Percentiles rank a stretch among this genome's conserved stretches.
phyloP scores from a whole-genome alignment of 2,888 invertebrate genomes.

The Metalampra italica region DNA sequence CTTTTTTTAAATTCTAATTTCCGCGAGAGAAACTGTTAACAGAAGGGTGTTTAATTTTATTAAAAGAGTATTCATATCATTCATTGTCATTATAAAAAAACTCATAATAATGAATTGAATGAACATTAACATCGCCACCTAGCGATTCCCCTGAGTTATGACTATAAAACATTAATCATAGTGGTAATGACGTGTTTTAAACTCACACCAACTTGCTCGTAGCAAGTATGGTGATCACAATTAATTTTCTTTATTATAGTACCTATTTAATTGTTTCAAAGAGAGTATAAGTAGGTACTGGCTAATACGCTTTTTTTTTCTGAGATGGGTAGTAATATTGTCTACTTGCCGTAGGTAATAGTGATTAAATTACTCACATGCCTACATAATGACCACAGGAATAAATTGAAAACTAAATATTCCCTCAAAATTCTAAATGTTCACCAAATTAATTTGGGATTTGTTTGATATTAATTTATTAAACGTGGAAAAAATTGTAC shows the following conservation, averaged over 20 bases:
- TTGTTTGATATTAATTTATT: too few relatives aligned
- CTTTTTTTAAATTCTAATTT: constrained; percentile 5
- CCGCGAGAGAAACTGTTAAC: constrained; percentile 5
- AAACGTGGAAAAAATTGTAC: too few relatives aligned
- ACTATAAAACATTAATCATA: constrained; percentile 53
- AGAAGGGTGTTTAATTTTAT: constrained; percentile 31
- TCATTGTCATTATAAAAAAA: constrained; percentile 24
- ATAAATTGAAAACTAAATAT: too few relatives aligned
- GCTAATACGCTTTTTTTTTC: too few relatives aligned
- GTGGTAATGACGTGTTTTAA: constrained; percentile 48
- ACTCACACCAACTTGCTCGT: constrained; percentile 19
- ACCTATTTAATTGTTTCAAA: constrained; percentile 3
- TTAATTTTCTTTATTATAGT: not conserved
- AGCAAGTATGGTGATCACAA: constrained; percentile 5
- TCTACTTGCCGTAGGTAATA: too few relatives aligned
- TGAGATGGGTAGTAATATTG: not conserved
- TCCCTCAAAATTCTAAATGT: too few relatives aligned
- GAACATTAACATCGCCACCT: constrained; percentile 55
- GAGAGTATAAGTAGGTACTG: constrained; percentile 5
- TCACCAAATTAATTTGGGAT: too few relatives aligned
- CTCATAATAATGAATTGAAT: constrained; percentile 56
- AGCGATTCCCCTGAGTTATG: constrained; percentile 41
- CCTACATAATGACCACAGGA: too few relatives aligned
- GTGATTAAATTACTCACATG: too few relatives aligned
- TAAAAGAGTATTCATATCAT: constrained; percentile 23